Evolutionary conservation across 2,888 invertebrate genomes (phyloP), one percentile per base, ranked within the genome.

Genomic region (Aspidiotus destructor): DNA sequence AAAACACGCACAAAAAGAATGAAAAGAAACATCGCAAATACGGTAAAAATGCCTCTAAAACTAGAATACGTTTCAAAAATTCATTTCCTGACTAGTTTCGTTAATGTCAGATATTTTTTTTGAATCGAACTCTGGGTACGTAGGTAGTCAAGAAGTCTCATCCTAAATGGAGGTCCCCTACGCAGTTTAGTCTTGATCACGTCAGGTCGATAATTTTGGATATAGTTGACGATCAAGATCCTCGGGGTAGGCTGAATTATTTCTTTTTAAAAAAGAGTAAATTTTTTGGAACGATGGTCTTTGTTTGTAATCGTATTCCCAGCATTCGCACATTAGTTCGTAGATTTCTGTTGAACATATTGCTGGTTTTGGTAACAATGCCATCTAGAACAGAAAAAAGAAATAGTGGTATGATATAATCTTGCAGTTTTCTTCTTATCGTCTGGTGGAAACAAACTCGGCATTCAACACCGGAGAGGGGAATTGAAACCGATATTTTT

Each of bases 291-390:
- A 84, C 16, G 81, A 82, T 55, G 84, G 84, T 73, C 85, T 77
- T 64, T 80, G 77, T 52, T 78, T 77, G 73, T 84, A 83, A 75
- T 84, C 83, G 73, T 83, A 77, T 73, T 80, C 81, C 84, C 84
- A 85, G 75, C 85, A 89, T 74, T 84, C 83, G 75, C 84, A 82
- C 86, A 89, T 86, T 72, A 89, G 79, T 72, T 85, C 83, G 79
- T 89, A 89, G 61, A 90, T 84, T 73, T 86, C 85, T 16, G 84
- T 81, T 13, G 89, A 86, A 77, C 89, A 90, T 71, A 87, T 84
- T 64, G 83, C 82, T 55, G 90, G 90, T 74, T 86, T 84, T 73
- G 87, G 87, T 80, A 87, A 83, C 72, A 86, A 77, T 62, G 80
- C 77, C 41, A 69, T 9, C 44, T 68, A 61, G 68, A 52, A 15